A percentile compares a stretch with the other conserved stretches of the same genome.
phyloP scores from a whole-genome alignment of 2,113 vertebrate species.

The Epinephelus lanceolatus region DNA sequence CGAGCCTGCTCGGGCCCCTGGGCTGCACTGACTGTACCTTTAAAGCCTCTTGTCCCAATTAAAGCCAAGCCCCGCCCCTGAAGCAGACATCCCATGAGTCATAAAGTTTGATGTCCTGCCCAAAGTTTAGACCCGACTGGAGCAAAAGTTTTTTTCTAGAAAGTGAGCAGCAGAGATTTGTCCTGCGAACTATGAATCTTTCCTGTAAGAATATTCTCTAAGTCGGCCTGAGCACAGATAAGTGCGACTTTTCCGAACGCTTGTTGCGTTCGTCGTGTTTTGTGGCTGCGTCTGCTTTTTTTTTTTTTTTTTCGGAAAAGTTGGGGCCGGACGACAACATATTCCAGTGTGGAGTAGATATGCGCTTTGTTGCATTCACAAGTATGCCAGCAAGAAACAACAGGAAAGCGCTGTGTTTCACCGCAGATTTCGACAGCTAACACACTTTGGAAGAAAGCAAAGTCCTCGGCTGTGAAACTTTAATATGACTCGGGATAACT shows the following conservation, averaged over 20 bases:
- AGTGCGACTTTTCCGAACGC: neutral
- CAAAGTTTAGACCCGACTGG: conserved; percentile 83
- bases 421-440: conserved; percentile 75
- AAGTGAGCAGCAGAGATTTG: conserved; percentile 85
- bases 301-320: conserved; percentile 41
- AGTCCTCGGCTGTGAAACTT: conserved; percentile 29
- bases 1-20: neutral
- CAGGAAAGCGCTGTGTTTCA: conserved; percentile 58
- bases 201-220: neutral
- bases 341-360: conserved; percentile 74
- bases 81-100: conserved; percentile 81
- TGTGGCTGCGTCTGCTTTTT: conserved; percentile 41
- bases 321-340: conserved; percentile 55
- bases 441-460: conserved; percentile 48
- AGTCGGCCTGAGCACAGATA: neutral
- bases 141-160: conserved; percentile 75
- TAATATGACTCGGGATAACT: conserved; percentile 71
- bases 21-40: conserved; percentile 71
- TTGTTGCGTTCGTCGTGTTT: conserved; percentile 44
- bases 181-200: conserved; percentile 44
- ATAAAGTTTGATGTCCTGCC: conserved; percentile 87
- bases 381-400: conserved; percentile 74
- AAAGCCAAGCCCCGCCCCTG: conserved; percentile 73
- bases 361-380: conserved; percentile 79
- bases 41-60: conserved; percentile 76